Percentiles rank a stretch among this genome's conserved stretches.
Conservation (phyloP, 1,140 invertebrate genomes). For the Drosophila takahashii region DNA sequence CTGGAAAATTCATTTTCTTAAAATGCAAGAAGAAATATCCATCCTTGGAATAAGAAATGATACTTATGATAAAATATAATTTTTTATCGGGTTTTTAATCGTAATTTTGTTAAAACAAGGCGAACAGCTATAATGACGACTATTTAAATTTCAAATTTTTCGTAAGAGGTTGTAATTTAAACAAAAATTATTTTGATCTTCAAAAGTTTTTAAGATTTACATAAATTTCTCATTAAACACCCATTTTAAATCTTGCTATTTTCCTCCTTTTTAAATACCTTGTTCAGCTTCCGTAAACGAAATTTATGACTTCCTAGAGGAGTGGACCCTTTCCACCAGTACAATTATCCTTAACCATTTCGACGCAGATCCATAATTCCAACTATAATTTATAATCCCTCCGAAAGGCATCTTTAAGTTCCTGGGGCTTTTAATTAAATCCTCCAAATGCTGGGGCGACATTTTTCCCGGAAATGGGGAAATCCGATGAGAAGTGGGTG, state of each 20-base stretch:
- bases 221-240: too few species aligned
- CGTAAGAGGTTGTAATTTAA: too few species aligned
- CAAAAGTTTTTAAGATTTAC: too few species aligned
- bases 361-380: slow-evolving; percentile 12
- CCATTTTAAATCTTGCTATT: neutral
- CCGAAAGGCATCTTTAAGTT: slow-evolving; percentile 28
- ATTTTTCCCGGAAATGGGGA: slow-evolving; percentile 27
- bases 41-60: too few species aligned
- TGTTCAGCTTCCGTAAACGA: neutral
- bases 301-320: slow-evolving; percentile 6
- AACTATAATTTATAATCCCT: slow-evolving; percentile 34
- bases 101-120: too few species aligned
- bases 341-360: slow-evolving; percentile 19
- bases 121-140: too few species aligned
- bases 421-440: slow-evolving; percentile 49
- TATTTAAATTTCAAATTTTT: too few species aligned
- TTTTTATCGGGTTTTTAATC: too few species aligned
- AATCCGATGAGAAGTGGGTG: slow-evolving; percentile 15
- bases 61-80: too few species aligned
- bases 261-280: neutral
- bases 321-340: neutral
- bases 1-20: too few species aligned
- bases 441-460: slow-evolving; percentile 32
- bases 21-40: too few species aligned
- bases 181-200: too few species aligned